Evolutionary conservation across 2,888 invertebrate species (phyloP).

Genomic region (Eupeodes luniger): DNA sequence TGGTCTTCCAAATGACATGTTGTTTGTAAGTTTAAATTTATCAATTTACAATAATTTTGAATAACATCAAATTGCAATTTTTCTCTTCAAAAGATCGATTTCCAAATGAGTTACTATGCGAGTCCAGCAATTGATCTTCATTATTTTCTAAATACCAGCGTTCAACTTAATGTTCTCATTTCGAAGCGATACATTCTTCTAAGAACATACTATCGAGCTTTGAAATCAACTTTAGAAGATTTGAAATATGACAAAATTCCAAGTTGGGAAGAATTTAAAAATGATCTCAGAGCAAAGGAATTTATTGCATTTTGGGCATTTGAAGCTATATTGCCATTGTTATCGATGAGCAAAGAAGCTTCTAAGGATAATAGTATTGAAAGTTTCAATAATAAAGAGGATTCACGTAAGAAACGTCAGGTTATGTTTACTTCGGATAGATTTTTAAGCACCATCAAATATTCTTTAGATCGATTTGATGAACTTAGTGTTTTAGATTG

Average conservation of each 20-base stretch:
- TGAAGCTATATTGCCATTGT: slow-evolving; percentile 83
- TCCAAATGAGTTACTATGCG: slow-evolving; percentile 82
- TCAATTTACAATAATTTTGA: neutral
- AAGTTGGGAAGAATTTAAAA: slow-evolving; percentile 79
- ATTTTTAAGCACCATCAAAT: slow-evolving; percentile 81
- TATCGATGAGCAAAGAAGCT: slow-evolving; percentile 83
- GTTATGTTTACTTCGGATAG: slow-evolving; percentile 83
- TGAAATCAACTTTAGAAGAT: slow-evolving; percentile 79
- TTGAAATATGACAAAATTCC: slow-evolving; percentile 80
- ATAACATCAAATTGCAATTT: neutral
- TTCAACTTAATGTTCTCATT: slow-evolving; percentile 81
- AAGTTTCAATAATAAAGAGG: slow-evolving; percentile 80
- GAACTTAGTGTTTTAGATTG: slow-evolving; percentile 81
- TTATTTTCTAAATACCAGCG: slow-evolving; percentile 83
- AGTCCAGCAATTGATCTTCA: slow-evolving; percentile 84
- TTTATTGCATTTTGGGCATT: slow-evolving; percentile 82
- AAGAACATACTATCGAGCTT: slow-evolving; percentile 80
- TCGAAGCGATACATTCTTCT: slow-evolving; percentile 81
- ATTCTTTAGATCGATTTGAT: slow-evolving; percentile 81
- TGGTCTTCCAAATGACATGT: neutral
- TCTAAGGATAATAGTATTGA: slow-evolving; percentile 82
- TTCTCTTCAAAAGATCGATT: slow-evolving; percentile 80
- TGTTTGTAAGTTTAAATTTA: neutral
- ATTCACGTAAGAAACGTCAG: slow-evolving; percentile 81
- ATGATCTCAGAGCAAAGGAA: slow-evolving; percentile 80